Evolutionary conservation across 2,797 vertebrate species (phyloP).

Genomic region (Bradypodion ventrale): DNA sequence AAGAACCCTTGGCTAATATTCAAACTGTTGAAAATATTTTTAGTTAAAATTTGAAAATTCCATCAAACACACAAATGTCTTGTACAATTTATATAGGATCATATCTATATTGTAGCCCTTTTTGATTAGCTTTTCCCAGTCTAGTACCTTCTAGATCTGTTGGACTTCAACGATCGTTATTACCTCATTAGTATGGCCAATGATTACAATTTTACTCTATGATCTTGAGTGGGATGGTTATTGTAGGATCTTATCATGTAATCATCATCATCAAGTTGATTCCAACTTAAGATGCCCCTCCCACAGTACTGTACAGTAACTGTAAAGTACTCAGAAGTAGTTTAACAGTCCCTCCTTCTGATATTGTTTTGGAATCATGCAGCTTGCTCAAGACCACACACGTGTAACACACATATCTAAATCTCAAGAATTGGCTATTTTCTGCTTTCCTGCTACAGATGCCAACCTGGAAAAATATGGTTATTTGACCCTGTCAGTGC

Average conservation of each 20-base stretch:
- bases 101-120: not conserved
- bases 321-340: no score
- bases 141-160: not conserved
- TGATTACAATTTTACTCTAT: not conserved
- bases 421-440: not conserved
- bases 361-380: no score
- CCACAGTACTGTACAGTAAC: no score
- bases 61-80: not conserved
- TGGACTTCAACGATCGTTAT: no score
- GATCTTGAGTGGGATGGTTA: not conserved
- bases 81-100: not conserved
- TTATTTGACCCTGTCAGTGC: not conserved
- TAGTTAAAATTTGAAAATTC: no score
- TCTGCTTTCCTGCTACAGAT: not conserved
- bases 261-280: no score
- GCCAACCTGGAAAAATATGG: not conserved
- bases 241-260: not conserved
- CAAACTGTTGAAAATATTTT: no score
- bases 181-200: not conserved
- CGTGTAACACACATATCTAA: not conserved
- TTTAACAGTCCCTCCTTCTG: no score
- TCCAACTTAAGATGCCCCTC: no score
- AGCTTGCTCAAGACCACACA: no score
- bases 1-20: no score
- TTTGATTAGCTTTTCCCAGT: not conserved